These are phyloP conservation scores for Meganola albula DNA, from an alignment of 2,888 invertebrate genomes.

Conservation along the genomic window DNA sequence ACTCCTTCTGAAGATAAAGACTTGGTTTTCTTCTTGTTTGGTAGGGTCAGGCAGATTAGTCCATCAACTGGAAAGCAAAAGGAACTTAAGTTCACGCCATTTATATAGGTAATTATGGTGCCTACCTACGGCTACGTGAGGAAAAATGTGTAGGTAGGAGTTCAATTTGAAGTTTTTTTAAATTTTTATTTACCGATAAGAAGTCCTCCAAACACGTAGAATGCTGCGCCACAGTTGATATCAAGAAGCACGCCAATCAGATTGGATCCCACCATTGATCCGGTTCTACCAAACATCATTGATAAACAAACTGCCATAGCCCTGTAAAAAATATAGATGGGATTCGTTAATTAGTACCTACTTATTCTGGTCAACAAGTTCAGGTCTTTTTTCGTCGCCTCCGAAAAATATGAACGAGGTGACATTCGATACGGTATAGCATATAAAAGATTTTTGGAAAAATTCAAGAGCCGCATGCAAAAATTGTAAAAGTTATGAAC, in stretches of 20 bases:
- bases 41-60: slow-evolving; percentile 51
- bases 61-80: slow-evolving; percentile 48
- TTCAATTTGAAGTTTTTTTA: background rate
- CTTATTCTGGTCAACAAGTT: too few species aligned
- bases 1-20: background rate
- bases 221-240: slow-evolving; percentile 78
- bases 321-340: too few species aligned
- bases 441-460: too few species aligned
- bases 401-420: too few species aligned
- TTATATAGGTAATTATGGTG: background rate
- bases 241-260: slow-evolving; percentile 80
- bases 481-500: too few species aligned
- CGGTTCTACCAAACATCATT: slow-evolving; percentile 80
- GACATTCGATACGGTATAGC: too few species aligned
- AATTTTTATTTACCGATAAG: slow-evolving; percentile 56
- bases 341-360: too few species aligned
- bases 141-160: background rate
- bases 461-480: too few species aligned
- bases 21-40: slow-evolving; percentile 38
- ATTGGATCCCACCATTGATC: slow-evolving; percentile 81
- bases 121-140: background rate
- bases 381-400: too few species aligned
- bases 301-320: slow-evolving; percentile 81
- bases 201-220: slow-evolving; percentile 78
- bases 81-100: background rate